Conservation (phyloP, 1,140 invertebrate genomes). For the Sinella curviseta region DNA sequence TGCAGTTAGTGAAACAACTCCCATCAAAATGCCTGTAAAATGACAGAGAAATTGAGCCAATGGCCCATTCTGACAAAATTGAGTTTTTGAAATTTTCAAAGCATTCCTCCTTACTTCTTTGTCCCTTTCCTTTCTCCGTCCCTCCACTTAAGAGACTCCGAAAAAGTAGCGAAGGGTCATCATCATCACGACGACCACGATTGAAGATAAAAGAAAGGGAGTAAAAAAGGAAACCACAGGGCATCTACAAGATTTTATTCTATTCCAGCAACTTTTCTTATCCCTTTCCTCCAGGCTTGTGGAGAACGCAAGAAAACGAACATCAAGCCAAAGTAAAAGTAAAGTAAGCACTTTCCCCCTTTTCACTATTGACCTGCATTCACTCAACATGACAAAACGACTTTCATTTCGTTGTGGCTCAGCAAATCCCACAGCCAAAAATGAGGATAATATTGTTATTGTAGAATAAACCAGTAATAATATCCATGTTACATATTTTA, state of each 20-base stretch:
- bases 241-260: background rate
- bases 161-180: background rate
- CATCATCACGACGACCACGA: background rate
- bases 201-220: slow-evolving; percentile 7
- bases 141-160: background rate
- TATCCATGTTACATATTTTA: too few relatives aligned
- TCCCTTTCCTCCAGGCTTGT: background rate
- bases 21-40: background rate
- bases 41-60: background rate
- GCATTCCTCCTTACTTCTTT: background rate
- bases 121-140: background rate
- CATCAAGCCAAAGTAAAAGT: background rate
- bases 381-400: background rate
- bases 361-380: background rate
- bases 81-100: slow-evolving; percentile 5
- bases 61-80: background rate
- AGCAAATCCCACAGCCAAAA: too few relatives aligned
- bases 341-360: background rate
- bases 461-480: background rate
- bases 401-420: background rate
- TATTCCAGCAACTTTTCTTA: background rate
- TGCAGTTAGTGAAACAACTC: background rate
- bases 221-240: background rate
- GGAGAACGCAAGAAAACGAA: background rate
- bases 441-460: background rate